Evolutionary conservation across 2,113 vertebrate genomes (phyloP).

Genomic region (Seriola aureovittata): DNA sequence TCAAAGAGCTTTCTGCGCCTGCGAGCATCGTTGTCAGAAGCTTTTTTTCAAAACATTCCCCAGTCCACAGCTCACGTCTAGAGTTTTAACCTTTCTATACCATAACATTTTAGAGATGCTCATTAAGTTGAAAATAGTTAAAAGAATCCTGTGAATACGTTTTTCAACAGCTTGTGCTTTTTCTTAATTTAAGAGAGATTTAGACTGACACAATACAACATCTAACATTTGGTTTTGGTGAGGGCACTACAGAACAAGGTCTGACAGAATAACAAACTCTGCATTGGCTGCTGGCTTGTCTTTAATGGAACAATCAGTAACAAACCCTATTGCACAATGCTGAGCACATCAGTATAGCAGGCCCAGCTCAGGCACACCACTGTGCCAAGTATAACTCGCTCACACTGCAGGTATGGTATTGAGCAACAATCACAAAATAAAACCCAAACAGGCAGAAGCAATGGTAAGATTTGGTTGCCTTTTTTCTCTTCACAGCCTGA

Average conservation of each 20-base stretch:
- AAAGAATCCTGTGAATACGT: background rate
- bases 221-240: slow-evolving; percentile 1
- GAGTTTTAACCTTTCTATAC: slow-evolving; percentile 6
- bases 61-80: slow-evolving; percentile 26
- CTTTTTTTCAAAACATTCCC: slow-evolving; percentile 24
- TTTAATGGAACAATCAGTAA: slow-evolving; percentile 45
- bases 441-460: slow-evolving; percentile 26
- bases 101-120: background rate
- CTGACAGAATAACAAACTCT: slow-evolving; percentile 22
- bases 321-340: slow-evolving; percentile 31
- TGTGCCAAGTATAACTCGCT: slow-evolving; percentile 35
- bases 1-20: slow-evolving; percentile 45
- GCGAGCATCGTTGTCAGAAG: background rate
- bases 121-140: background rate
- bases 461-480: background rate
- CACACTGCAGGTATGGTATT: slow-evolving; percentile 40
- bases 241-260: slow-evolving; percentile 15
- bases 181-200: background rate
- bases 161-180: background rate
- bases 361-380: slow-evolving; percentile 26
- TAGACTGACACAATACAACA: background rate
- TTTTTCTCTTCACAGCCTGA: slow-evolving; percentile 4
- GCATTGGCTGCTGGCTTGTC: slow-evolving; percentile 21
- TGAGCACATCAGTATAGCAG: slow-evolving; percentile 46
- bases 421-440: slow-evolving; percentile 32